phyloP scores from a whole-genome alignment of 1,140 invertebrate species.

The Magallana angulata region DNA sequence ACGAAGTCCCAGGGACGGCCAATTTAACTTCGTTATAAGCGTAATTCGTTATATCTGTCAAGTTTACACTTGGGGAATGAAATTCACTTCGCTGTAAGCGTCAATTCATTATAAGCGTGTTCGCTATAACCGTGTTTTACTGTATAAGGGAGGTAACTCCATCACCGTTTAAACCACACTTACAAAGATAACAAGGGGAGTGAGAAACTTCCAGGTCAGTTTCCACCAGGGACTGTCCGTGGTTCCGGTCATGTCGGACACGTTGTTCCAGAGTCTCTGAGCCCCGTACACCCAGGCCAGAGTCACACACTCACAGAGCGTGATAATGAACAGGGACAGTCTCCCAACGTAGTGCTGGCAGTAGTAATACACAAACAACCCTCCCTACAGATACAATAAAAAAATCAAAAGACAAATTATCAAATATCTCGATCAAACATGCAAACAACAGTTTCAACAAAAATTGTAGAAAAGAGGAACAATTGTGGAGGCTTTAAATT shows the following conservation, averaged over 20 bases:
- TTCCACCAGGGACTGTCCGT: constrained; percentile 72
- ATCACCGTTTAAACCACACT: neutral
- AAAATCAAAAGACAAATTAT: neutral
- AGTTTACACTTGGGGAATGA: too few relatives aligned
- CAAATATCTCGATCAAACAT: too few relatives aligned
- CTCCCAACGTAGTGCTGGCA: constrained; percentile 47
- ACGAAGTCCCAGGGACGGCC: too few relatives aligned
- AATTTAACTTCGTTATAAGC: too few relatives aligned
- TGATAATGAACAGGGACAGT: constrained; percentile 64
- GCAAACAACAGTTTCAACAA: too few relatives aligned
- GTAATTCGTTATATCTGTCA: too few relatives aligned
- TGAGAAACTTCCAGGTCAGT: constrained; percentile 72
- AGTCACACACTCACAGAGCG: constrained; percentile 64
- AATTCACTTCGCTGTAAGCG: too few relatives aligned
- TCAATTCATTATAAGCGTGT: too few relatives aligned
- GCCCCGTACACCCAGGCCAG: constrained; percentile 74
- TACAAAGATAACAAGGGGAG: constrained; percentile 69
- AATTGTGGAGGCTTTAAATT: too few relatives aligned
- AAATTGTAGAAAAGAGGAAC: too few relatives aligned
- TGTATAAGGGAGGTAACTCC: too few relatives aligned
- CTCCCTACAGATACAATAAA: constrained; percentile 63
- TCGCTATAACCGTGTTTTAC: too few relatives aligned
- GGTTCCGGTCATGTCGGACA: constrained; percentile 74
- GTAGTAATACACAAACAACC: constrained; percentile 65
- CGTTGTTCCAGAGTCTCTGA: constrained; percentile 74